Base-by-base conservation (phyloP, 2,797 vertebrate genomes). In the Oryzias dopingdopingensis region DNA sequence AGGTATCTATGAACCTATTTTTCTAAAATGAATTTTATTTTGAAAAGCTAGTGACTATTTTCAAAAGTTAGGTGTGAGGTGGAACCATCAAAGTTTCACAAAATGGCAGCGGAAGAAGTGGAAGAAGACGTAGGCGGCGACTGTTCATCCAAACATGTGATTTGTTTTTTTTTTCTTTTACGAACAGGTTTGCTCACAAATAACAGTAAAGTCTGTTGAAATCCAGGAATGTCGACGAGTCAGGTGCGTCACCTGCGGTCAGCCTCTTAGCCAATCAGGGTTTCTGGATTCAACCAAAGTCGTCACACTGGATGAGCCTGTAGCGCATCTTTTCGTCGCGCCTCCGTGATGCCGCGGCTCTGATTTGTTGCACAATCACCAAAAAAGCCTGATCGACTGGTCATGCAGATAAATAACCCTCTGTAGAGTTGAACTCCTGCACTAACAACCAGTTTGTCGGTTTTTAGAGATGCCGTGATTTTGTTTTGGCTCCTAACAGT, bases 361-460 rank as follows among this genome's bases (percentile, higher is more conserved):
- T 89, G 91, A 92, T 92, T 92, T 90, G 79, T 91, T 90, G 67
- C 85, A 68, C 86, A 87, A 88, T 83, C 67, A 2, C 59, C 32
- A 37, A 72, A 73, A 82, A 76, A 80, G 73, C 86, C 74, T 83
- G 86, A 88, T 82, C 68, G 76, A 85, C 83, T 76, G 84, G 90
- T 91, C 80, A 40, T 16, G 2, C 59, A 59, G 69, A 89, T 85
- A 62, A 69, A 81, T 48, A 74, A 56, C 53, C 32, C 61, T 76
- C 59, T 45, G 14, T 47, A 14, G 42, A 18, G 62, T 44, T 56
- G 40, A 82, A 77, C 61, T 64, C 13, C 55, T 6, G n/a, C 55
- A 57, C 32, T 66, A 48, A 42, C 52, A 83, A 86, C 82, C 76
- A 62, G 79, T 81, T 86, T 69, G 72, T 72, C 73, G 71, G 59